Conservation (phyloP, 2,797 vertebrate genomes). For the Sebastes matsubarae region DNA sequence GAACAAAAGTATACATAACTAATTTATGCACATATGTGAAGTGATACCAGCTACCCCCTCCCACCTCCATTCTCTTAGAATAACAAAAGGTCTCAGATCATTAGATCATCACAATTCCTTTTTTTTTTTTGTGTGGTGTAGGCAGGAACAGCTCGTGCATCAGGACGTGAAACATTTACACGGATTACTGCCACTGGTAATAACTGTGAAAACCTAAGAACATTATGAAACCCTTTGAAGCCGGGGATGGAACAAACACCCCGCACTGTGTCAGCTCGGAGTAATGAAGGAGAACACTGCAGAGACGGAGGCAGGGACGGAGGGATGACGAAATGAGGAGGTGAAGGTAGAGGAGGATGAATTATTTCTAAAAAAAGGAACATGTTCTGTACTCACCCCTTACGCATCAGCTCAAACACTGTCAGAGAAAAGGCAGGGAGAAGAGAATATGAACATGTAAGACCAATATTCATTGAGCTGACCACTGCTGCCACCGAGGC, state of each 20-base stretch:
- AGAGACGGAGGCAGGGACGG: conserved; percentile 1
- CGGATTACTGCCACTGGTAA: conserved; percentile 25
- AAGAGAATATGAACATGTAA: conserved; percentile 18
- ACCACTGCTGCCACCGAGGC: conserved; percentile 1
- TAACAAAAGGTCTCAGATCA: conserved; percentile 29
- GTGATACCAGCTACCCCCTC: background rate
- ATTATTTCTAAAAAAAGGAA: conserved; percentile 16
- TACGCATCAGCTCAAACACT: conserved; percentile 98
- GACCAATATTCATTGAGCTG: conserved; percentile 3
- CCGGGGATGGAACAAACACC: conserved; percentile 31
- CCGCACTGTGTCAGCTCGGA: background rate
- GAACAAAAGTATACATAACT: background rate
- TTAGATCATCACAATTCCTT: conserved; percentile 5
- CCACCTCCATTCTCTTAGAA: background rate
- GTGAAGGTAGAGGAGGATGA: conserved; percentile 3
- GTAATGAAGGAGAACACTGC: conserved; percentile 18
- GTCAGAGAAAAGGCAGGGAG: conserved; percentile 61
- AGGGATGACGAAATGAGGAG: conserved; percentile 24
- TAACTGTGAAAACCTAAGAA: conserved; percentile 57
- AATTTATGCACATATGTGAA: conserved; percentile 12
- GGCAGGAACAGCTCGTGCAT: conserved; percentile 31
- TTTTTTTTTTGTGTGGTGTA: background rate
- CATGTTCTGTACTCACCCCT: conserved; percentile 90
- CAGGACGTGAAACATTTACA: conserved; percentile 16
- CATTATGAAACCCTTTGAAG: conserved; percentile 65